These are phyloP conservation scores for Ophioninae sp. DNA, from an alignment of 2,888 invertebrate genomes.

Conservation along the genomic window DNA sequence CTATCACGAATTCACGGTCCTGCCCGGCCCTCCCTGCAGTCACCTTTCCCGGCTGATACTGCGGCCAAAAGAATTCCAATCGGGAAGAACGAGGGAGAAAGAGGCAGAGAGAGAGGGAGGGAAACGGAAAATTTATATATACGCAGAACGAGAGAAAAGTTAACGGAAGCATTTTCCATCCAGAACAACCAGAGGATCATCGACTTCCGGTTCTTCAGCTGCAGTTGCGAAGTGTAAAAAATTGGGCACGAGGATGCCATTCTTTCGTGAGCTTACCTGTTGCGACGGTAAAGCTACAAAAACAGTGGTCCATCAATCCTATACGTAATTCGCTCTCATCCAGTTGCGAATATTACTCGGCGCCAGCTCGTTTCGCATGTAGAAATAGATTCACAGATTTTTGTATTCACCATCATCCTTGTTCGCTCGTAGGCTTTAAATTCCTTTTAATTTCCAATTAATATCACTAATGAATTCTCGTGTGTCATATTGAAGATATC, in stretches of 20 bases:
- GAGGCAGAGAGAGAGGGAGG: conserved; percentile 24
- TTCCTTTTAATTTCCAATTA: too few species aligned
- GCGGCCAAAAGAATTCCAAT: conserved; percentile 57
- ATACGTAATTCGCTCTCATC: background rate
- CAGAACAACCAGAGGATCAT: background rate
- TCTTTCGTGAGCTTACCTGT: conserved; percentile 28
- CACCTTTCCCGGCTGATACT: conserved; percentile 39
- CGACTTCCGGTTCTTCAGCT: conserved; percentile 32
- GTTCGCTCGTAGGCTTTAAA: too few species aligned
- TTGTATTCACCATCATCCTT: too few species aligned
- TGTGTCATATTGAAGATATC: too few species aligned
- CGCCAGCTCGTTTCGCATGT: too few species aligned
- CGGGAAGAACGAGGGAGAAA: conserved; percentile 28
- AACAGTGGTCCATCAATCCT: background rate
- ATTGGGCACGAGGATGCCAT: background rate
- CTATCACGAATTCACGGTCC: conserved; percentile 42
- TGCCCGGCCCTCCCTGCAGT: conserved; percentile 1
- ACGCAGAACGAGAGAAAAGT: conserved; percentile 9
- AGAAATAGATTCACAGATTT: too few species aligned
- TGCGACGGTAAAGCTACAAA: conserved; percentile 11
- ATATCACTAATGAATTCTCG: too few species aligned
- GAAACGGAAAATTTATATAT: background rate
- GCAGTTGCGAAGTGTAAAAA: background rate
- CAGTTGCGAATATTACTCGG: background rate
- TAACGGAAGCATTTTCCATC: conserved; percentile 1